A percentile compares a stretch with the other conserved stretches of the same genome.
Conservation (phyloP, 37 sponge, comb jelly and placozoan species). For the Mnemiopsis leidyi region DNA sequence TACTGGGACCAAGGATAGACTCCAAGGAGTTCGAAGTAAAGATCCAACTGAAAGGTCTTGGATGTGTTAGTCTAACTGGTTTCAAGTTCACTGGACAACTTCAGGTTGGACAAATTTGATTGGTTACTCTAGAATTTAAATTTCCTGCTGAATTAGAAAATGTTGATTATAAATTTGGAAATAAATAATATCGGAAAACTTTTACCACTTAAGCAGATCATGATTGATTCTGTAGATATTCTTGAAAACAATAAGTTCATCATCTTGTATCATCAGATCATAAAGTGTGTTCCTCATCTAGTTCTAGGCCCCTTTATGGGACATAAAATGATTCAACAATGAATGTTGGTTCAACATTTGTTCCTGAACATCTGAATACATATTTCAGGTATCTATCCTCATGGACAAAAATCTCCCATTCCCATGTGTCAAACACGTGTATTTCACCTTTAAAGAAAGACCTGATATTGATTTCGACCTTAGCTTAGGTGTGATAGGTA, state of each 20-base stretch:
- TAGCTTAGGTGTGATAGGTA: conserved; percentile 11
- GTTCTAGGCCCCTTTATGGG: too few species aligned
- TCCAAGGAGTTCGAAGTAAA: conserved; percentile 34
- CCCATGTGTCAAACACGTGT: conserved; percentile 17
- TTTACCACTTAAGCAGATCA: too few species aligned
- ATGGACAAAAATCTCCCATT: background rate
- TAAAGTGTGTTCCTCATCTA: too few species aligned
- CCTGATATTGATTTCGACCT: conserved; percentile 29
- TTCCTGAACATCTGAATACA: background rate
- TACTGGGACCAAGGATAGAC: conserved; percentile 3
- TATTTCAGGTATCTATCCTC: conserved; percentile 26
- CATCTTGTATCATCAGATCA: too few species aligned
- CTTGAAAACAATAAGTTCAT: too few species aligned
- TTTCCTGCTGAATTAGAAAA: too few species aligned
- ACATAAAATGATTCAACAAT: background rate
- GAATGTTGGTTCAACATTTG: background rate
- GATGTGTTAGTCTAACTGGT: background rate
- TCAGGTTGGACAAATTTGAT: too few species aligned
- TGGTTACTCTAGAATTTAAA: too few species aligned
- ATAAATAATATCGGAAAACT: too few species aligned
- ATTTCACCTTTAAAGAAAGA: conserved; percentile 3
- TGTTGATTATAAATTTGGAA: too few species aligned
- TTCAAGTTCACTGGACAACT: conserved; percentile 33
- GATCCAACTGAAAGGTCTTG: background rate
- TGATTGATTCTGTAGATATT: too few species aligned